Evolutionary conservation across 2,113 vertebrate genomes (phyloP), one percentile per base, ranked within the genome.

Genomic region (Zapornia atra): DNA sequence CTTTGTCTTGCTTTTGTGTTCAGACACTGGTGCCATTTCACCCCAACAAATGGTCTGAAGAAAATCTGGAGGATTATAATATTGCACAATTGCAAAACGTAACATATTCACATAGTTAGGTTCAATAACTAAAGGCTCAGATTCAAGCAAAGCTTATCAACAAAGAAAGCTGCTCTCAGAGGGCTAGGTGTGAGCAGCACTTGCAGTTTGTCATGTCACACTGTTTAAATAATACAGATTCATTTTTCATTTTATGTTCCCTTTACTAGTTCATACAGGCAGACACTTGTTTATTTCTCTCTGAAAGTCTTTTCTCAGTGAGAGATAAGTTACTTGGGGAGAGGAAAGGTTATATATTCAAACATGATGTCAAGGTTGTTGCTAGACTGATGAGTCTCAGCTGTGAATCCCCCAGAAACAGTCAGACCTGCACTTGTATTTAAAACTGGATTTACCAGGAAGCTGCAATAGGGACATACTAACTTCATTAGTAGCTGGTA

Each of bases 191-290:
- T 95, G 82, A 61, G 50, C 42, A 61, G 66, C 34, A 9, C 88
- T 91, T 18, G 82, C 78, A 71, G 88, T 96, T 94, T 88, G 54
- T 85, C 93, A 90, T 82, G 78, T 88, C 90, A 76, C 79, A 91
- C 57, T 92, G 90, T 93, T 97, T 97, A 94, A 86, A 91, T 68
- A 88, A 92, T 92, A 89, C 38, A 53, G 83, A 77, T 79, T 91
- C 83, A 85, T 96, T 88, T 88, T 81, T 96, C 82, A 78, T 71
- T 92, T 73, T 88, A 94, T 95, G 94, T 94, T 88, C 82, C 85
- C 78, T 95, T 95, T 90, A 46, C 80, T 75, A 63, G 48, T 82
- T 94, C 87, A 78, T 91, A 92, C 91, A 82, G 73, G 85, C 64
- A 80, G 92, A 92, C 59, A 70, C 63, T 79, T 93, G 93, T 96